Evolutionary conservation across 2,888 invertebrate genomes (phyloP).

Genomic region (Xestoiulus laeticollis): DNA sequence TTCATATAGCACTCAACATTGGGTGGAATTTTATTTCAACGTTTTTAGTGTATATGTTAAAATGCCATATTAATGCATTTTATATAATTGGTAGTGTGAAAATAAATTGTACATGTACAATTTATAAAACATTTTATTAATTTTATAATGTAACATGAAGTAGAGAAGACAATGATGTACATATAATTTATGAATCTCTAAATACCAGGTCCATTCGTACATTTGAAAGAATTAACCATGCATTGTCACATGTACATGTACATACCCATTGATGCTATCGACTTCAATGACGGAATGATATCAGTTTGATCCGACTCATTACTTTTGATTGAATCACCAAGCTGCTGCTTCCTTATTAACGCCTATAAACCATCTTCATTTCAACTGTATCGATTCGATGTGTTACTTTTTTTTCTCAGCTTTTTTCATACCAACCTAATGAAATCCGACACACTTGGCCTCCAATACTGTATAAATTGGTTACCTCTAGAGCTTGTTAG

Average conservation of each 20-base stretch:
- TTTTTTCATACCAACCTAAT: not conserved
- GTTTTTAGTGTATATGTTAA: no score
- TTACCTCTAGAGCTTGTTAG: not conserved
- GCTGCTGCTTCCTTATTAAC: constrained; percentile 40
- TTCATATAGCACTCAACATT: no score
- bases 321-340: constrained; percentile 30
- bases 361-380: constrained; percentile 24
- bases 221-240: not conserved
- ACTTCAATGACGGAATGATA: not conserved
- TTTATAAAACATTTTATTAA: no score
- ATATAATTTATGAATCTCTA: no score
- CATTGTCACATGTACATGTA: not conserved
- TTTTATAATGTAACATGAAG: no score
- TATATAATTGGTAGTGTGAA: no score
- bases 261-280: not conserved
- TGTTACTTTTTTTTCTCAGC: not conserved
- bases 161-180: no score
- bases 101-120: no score
- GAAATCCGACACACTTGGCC: not conserved
- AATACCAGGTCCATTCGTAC: not conserved
- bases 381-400: not conserved
- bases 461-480: not conserved
- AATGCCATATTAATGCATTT: no score
- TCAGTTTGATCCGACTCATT: constrained; percentile 5
- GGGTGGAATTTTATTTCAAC: no score